These are phyloP conservation scores for Hemiprocne comata DNA, from an alignment of 2,113 vertebrate genomes.

Conservation along the genomic window DNA sequence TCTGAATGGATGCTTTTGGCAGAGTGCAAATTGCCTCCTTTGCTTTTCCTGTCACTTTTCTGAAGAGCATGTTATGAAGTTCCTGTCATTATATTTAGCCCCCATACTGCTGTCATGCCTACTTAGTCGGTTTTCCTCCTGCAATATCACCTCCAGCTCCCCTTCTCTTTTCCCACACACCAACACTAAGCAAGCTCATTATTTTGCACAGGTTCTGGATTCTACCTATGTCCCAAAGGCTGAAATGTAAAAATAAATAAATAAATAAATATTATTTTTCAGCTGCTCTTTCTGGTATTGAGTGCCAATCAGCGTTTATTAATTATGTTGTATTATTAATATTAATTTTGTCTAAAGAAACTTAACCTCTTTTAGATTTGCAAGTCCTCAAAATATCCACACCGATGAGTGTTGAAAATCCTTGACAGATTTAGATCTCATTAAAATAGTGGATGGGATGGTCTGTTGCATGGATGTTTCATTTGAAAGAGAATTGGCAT, in stretches of 20 bases:
- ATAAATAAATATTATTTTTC: neutral
- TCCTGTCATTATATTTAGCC: slow-evolving; percentile 40
- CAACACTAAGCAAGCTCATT: neutral
- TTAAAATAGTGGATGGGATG: slow-evolving; percentile 40
- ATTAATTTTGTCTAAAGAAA: neutral
- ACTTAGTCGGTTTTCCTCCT: slow-evolving; percentile 12
- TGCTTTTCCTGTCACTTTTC: slow-evolving; percentile 28
- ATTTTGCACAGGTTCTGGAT: neutral
- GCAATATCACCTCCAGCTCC: slow-evolving; percentile 14
- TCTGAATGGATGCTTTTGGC: neutral
- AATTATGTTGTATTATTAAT: neutral
- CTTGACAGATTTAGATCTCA: slow-evolving; percentile 39
- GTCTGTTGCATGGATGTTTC: neutral
- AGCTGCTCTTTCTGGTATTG: neutral
- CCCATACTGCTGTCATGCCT: slow-evolving; percentile 30
- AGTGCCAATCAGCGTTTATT: neutral
- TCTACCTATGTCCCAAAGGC: neutral
- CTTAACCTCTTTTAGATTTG: neutral
- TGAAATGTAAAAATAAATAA: neutral
- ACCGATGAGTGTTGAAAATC: neutral
- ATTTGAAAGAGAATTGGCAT: neutral
- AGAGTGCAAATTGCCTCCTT: neutral
- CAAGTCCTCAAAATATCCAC: neutral
- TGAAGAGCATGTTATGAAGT: slow-evolving; percentile 13
- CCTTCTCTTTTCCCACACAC: slow-evolving; percentile 7